Conservation (phyloP, 2,113 vertebrate genomes). For the Platichthys stellatus region DNA sequence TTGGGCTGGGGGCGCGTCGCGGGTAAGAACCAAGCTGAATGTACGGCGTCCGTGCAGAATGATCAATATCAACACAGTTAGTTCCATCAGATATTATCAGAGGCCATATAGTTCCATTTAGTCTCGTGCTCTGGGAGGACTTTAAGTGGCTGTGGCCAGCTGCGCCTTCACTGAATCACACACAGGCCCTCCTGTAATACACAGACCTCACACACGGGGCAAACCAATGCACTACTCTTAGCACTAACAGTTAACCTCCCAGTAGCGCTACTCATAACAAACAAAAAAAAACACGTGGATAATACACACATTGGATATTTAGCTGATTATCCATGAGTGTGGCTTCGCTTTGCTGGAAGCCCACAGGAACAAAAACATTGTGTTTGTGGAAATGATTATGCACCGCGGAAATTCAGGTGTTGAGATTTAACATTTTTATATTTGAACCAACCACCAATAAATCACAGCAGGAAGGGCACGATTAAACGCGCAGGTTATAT, state of each 20-base stretch:
- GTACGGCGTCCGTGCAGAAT: constrained; percentile 29
- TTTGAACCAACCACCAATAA: not conserved
- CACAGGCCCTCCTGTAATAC: not conserved
- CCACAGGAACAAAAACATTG: not conserved
- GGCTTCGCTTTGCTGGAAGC: not conserved
- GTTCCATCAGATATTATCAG: constrained; percentile 39
- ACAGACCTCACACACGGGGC: not conserved
- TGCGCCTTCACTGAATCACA: constrained; percentile 18
- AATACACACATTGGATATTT: not conserved
- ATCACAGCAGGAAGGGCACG: not conserved
- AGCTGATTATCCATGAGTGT: not conserved
- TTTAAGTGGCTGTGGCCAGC: constrained; percentile 23
- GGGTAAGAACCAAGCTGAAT: constrained; percentile 16
- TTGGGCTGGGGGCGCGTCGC: not conserved
- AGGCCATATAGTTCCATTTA: constrained; percentile 32
- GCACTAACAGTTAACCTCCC: constrained; percentile 14
- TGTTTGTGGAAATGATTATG: not conserved
- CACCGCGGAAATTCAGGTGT: not conserved
- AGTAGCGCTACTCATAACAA: not conserved
- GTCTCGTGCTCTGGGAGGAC: not conserved
- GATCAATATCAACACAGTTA: constrained; percentile 42
- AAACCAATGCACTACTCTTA: constrained; percentile 5
- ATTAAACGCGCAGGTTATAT: not conserved
- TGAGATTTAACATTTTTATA: not conserved
- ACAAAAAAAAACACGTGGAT: not conserved